Base-by-base conservation (phyloP, 2,113 vertebrate genomes). In the Entomyzon cyanotis region DNA sequence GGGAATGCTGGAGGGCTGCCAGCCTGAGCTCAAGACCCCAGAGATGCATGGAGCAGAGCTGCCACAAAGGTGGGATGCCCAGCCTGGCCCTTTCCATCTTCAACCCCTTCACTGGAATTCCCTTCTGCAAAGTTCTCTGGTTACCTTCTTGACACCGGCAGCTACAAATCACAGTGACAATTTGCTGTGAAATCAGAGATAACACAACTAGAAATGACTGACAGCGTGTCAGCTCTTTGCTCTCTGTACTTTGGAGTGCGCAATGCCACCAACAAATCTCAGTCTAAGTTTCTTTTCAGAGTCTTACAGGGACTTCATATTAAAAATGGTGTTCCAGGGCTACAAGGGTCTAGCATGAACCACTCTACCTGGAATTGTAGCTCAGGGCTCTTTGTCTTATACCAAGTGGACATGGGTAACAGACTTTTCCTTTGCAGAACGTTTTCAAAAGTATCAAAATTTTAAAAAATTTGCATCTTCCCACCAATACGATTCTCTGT, bases 251-350 rank as follows among this genome's bases (percentile, higher is more conserved):
- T 33, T 5, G 12, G 35, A 12, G 56, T 2, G 15, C 8, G 15
- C 0, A 0, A 21, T 3, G 15, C 19, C 14, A 52, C n/a, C 20
- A 27, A 37, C 11, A 6, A 30, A 39, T 7, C 63, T 47, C 12
- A 25, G 42, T 3, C 35, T 18, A 5, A 5, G 2, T 13, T 56
- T 37, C 50, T 58, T 27, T n/a, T 18, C 63, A 44, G 20, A 39
- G 22, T 21, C 28, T 31, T 27, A 41, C 33, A 31, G 80, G 19
- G 47, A n/a, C 17, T 53, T 47, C 12, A 7, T 7, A 11, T 25
- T 41, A 56, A 13, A 69, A 88, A 82, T 11, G 35, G 12, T 71
- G 1, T 58, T 62, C 42, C 58, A 79, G 16, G 28, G 31, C 65
- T 12, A 27, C 47, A 71, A 33, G 49, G 64, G 35, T 50, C 33